Percentiles rank a stretch among this genome's conserved stretches.
Conservation (phyloP, 2,113 vertebrate genomes). For the Psilopsiagon aymara region DNA sequence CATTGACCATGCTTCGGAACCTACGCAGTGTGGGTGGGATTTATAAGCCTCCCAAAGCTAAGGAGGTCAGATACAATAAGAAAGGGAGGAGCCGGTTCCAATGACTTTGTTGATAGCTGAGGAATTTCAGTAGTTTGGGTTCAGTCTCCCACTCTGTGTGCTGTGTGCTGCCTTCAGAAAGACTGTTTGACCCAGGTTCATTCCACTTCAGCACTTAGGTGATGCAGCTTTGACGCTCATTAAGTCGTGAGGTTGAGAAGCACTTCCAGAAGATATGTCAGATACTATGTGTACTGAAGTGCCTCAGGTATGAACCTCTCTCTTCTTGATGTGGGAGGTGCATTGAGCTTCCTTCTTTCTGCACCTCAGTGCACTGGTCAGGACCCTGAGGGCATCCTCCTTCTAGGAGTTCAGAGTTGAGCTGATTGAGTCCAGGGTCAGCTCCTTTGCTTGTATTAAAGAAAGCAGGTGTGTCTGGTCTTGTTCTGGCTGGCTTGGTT, state of each 20-base stretch:
- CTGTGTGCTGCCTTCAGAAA: neutral
- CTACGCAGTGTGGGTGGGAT: neutral
- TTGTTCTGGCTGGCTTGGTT: rapidly evolving
- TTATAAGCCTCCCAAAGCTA: neutral
- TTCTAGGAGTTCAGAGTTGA: neutral
- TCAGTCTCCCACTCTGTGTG: neutral
- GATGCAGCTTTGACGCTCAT: neutral
- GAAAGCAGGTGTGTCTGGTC: neutral
- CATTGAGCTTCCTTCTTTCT: neutral
- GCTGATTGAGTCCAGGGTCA: neutral
- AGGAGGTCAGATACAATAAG: neutral
- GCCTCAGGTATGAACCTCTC: neutral
- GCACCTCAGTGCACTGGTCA: neutral
- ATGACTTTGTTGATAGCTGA: neutral
- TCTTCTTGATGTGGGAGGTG: neutral
- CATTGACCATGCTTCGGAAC: neutral
- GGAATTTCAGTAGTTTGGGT: neutral
- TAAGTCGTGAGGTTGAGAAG: neutral
- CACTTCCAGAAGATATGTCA: neutral
- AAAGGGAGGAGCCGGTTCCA: neutral
- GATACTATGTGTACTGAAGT: neutral
- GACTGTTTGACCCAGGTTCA: neutral
- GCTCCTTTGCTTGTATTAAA: neutral
- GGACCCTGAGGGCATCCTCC: neutral
- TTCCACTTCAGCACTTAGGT: neutral